Conservation (phyloP, 2,113 vertebrate species). For the Brachypteracias leptosomus region DNA sequence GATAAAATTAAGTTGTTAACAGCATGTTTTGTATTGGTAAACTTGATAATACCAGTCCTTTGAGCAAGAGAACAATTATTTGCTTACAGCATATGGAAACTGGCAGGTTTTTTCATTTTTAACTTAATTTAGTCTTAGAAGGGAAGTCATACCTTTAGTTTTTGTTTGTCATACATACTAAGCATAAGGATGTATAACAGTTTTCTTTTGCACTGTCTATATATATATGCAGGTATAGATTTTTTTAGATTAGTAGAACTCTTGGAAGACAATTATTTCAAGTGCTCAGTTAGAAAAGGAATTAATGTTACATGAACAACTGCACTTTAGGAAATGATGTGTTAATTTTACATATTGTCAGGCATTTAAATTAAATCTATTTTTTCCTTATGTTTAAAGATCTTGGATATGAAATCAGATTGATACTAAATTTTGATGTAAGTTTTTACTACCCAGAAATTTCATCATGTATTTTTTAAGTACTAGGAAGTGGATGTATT, state of each 20-base stretch:
- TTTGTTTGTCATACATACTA: not conserved
- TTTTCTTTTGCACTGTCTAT: not conserved
- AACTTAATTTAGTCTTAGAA: not conserved
- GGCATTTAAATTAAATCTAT: not conserved
- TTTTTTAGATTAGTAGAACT: not conserved
- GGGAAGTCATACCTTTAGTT: not conserved
- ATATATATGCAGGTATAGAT: not conserved
- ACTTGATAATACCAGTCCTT: not conserved
- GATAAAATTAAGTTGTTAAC: not conserved
- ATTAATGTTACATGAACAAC: not conserved
- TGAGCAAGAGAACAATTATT: not conserved
- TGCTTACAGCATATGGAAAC: not conserved
- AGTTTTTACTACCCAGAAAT: not conserved
- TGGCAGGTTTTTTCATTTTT: not conserved
- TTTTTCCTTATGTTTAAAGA: not conserved
- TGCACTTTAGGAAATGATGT: not conserved
- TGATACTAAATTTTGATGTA: not conserved
- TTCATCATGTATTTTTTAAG: not conserved
- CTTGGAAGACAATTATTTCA: not conserved
- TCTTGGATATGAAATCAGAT: not conserved
- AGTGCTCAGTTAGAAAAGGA: not conserved
- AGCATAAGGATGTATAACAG: rapidly evolving
- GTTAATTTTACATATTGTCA: not conserved
- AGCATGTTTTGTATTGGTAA: not conserved
- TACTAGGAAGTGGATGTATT: not conserved